Evolutionary conservation across 2,888 invertebrate species (phyloP).

Genomic region (Scelioninae gen. 1): DNA sequence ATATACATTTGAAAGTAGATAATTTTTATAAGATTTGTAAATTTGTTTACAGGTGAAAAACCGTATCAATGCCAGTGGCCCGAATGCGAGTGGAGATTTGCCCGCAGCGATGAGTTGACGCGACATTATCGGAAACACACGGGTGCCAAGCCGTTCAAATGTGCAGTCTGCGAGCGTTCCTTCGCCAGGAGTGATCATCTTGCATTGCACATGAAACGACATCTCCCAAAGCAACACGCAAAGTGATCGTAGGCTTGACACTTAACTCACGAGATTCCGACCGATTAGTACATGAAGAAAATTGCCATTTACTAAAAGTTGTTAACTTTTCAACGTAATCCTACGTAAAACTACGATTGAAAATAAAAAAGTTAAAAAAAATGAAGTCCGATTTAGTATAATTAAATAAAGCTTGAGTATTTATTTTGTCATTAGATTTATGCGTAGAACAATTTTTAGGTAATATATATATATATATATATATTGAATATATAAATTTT

Average conservation of each 20-base stretch:
- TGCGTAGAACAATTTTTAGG: no score
- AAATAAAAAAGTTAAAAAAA: no score
- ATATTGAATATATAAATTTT: no score
- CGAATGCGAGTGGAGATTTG: conserved; percentile 98
- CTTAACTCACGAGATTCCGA: conserved; percentile 52
- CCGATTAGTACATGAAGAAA: conserved; percentile 37
- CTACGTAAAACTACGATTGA: no score
- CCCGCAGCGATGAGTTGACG: conserved; percentile 97
- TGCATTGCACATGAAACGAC: conserved; percentile 98
- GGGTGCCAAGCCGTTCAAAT: conserved; percentile 98
- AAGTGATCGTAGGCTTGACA: conserved; percentile 77
- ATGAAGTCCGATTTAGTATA: background rate
- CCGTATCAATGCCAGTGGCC: conserved; percentile 99
- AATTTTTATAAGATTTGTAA: no score
- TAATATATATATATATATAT: no score
- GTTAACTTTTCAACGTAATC: conserved; percentile 21
- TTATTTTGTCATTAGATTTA: no score
- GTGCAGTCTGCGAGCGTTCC: conserved; percentile 96
- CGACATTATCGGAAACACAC: conserved; percentile 98
- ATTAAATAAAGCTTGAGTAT: background rate
- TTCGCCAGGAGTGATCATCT: conserved; percentile 98
- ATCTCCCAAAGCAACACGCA: conserved; percentile 92
- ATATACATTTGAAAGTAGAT: no score
- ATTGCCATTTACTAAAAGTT: conserved; percentile 16
- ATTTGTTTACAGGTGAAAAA: conserved; percentile 92